A percentile compares a stretch with the other conserved stretches of the same genome.
These are phyloP conservation scores for Taenaris catops DNA, from an alignment of 2,888 invertebrate species.

Conservation along the genomic window DNA sequence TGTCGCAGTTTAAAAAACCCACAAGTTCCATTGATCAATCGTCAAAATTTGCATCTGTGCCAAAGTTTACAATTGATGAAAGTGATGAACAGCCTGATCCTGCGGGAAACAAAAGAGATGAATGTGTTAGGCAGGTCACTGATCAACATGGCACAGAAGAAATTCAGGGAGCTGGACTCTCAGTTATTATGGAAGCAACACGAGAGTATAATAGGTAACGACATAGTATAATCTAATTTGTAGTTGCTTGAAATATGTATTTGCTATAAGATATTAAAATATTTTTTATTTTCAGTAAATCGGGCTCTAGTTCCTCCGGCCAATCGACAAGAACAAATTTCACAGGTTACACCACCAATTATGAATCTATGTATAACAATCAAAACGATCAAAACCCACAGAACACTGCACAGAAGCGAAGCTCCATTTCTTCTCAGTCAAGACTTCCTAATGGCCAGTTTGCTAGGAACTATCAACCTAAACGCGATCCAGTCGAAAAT, in stretches of 20 bases:
- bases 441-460: conserved; percentile 61
- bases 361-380: conserved; percentile 67
- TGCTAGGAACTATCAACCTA: conserved; percentile 47
- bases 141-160: conserved; percentile 61
- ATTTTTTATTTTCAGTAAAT: conserved; percentile 52
- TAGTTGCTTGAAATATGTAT: too few relatives aligned
- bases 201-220: conserved; percentile 81
- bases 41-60: conserved; percentile 55
- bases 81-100: conserved; percentile 54
- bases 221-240: too few relatives aligned
- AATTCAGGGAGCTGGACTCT: conserved; percentile 69
- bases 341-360: conserved; percentile 67
- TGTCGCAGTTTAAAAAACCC: conserved; percentile 71
- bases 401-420: conserved; percentile 56
- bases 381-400: conserved; percentile 55
- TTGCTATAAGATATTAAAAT: too few relatives aligned
- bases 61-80: conserved; percentile 67
- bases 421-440: conserved; percentile 54
- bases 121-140: conserved; percentile 44
- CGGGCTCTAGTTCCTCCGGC: conserved; percentile 71
- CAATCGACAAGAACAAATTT: conserved; percentile 70
- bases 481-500: conserved; percentile 48
- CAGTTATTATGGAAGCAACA: conserved; percentile 82
- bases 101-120: conserved; percentile 51
- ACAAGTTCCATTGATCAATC: conserved; percentile 52